Base-by-base conservation (phyloP, 2,113 vertebrate species). In the Brachyistius frenatus region DNA sequence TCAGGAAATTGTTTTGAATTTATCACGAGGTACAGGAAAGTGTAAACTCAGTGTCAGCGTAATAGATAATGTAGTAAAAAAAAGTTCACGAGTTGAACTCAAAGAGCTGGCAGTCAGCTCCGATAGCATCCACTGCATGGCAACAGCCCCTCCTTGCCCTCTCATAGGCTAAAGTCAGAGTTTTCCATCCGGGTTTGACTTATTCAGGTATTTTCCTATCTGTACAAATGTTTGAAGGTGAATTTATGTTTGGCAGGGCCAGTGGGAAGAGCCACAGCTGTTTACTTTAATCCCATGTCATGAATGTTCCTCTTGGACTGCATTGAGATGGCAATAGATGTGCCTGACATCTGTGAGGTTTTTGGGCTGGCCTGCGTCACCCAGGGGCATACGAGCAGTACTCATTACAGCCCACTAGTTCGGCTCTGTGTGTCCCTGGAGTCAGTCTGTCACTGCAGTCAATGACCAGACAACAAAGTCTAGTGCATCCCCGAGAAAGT, bases 201-300 rank as follows among this genome's bases (percentile, higher is more conserved):
- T 49, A 57, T 79, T 64, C 61, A 66, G 75, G 54, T 75, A 71
- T 76, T 85, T 87, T 65, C 46, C 66, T 52, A 37, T 67, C 46
- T 23, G 36, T 31, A 9, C 49, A 58, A 75, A 75, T 46, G 46
- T 57, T 70, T 35, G 65, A 61, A 50, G 36, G 55, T 71, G 78
- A 62, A 2, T 52, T 60, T 31, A 73, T 72, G 46, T 76, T 76
- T 78, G 55, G 58, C 44, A 53, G 15, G 33, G 52, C 37, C 47
- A 11, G 5, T 33, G 54, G 32, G 53, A 70, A 44, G 66, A 55
- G 39, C 35, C 55, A 81, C 66, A 80, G 84, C 84, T 86, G 79
- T 83, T 23, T 66, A 6, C 37, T 35, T 39, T 52, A 73, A 54
- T 70, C 9, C 32, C 41, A 37, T 32, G 33, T 57, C 49, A 23